Conservation (phyloP, 53 echinoderm and acorn worm genomes). For the Apostichopus leukothele region DNA sequence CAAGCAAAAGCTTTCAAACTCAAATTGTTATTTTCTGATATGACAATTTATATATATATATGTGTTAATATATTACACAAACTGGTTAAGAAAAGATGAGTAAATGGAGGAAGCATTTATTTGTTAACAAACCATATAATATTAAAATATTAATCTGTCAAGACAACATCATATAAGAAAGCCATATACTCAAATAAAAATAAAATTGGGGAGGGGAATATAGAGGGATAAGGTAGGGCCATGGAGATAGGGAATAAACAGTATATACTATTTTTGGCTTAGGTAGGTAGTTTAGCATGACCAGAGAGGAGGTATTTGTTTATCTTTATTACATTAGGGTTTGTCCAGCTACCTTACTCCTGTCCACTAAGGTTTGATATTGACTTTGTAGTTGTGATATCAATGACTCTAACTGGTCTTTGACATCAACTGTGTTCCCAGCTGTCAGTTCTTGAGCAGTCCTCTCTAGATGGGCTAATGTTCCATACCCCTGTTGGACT, state of each 20-base stretch:
- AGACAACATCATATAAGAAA: too few relatives aligned
- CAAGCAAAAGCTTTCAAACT: too few relatives aligned
- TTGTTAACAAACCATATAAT: too few relatives aligned
- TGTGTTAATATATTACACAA: too few relatives aligned
- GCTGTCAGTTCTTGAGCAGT: slow-evolving; percentile 14
- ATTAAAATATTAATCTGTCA: too few relatives aligned
- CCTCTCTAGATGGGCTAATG: slow-evolving; percentile 18
- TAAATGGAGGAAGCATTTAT: too few relatives aligned
- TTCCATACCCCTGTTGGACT: slow-evolving; percentile 7
- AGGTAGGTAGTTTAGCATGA: neutral
- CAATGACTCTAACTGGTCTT: slow-evolving; percentile 21
- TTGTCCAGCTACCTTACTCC: slow-evolving; percentile 27
- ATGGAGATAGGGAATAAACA: neutral
- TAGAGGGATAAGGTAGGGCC: too few relatives aligned
- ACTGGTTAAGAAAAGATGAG: too few relatives aligned
- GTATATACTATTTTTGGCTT: neutral
- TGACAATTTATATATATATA: too few relatives aligned
- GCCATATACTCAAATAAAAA: too few relatives aligned
- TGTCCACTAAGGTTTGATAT: slow-evolving; percentile 21
- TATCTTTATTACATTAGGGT: neutral
- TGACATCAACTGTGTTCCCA: slow-evolving; percentile 13
- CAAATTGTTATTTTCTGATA: too few relatives aligned
- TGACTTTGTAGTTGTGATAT: slow-evolving; percentile 33
- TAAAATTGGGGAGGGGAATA: too few relatives aligned
- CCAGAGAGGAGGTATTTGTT: neutral